These are phyloP conservation scores for Dicrurus megarhynchus DNA, from an alignment of 2,113 vertebrate species.

Conservation along the genomic window DNA sequence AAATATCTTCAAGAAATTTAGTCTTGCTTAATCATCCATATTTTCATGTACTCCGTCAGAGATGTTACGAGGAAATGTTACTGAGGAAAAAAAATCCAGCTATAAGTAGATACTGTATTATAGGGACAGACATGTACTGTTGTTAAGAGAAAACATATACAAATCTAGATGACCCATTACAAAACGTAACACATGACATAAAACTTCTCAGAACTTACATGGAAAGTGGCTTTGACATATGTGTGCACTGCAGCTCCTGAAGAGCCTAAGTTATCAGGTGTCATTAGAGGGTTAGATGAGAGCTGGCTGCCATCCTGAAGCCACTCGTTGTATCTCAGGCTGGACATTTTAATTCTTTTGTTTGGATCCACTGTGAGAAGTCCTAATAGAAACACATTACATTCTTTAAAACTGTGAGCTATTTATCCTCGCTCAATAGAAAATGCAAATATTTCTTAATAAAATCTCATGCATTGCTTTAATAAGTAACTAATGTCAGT, in stretches of 20 bases:
- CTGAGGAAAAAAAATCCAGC: neutral
- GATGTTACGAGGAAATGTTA: neutral
- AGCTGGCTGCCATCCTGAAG: conserved; percentile 96
- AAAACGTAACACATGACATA: neutral
- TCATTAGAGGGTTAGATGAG: conserved; percentile 97
- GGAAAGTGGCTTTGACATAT: conserved; percentile 96
- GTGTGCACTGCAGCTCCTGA: conserved; percentile 93
- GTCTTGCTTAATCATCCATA: neutral
- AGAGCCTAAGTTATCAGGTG: conserved; percentile 92
- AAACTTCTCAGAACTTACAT: conserved; percentile 77
- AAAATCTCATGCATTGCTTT: neutral
- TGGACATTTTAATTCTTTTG: conserved; percentile 98
- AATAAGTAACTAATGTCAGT: neutral
- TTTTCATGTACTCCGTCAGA: neutral
- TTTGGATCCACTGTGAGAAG: conserved; percentile 96
- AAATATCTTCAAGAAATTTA: neutral
- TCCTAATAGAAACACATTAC: conserved; percentile 72
- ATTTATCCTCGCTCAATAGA: neutral
- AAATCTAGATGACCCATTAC: neutral
- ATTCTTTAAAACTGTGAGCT: neutral
- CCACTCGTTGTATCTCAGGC: conserved; percentile 93
- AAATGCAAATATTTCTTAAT: neutral
- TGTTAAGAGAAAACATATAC: neutral
- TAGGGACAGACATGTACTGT: neutral
- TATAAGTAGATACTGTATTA: neutral